Percentiles rank a stretch among this genome's conserved stretches.
These are phyloP conservation scores for Gymnarchus niloticus DNA, from an alignment of 2,113 vertebrate genomes.

Conservation along the genomic window DNA sequence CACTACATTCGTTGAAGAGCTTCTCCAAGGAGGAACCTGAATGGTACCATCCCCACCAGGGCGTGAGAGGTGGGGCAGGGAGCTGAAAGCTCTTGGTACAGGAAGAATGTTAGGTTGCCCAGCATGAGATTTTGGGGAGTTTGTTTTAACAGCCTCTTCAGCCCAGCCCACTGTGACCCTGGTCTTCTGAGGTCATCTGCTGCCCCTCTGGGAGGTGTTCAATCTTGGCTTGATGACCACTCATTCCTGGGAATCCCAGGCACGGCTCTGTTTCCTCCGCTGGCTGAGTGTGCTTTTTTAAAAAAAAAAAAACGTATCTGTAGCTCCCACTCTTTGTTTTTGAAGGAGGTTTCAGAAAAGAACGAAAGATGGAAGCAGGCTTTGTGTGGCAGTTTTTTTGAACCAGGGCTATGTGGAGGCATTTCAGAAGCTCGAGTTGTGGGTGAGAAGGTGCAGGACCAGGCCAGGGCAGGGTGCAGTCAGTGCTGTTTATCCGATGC, in stretches of 20 bases:
- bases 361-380: background rate
- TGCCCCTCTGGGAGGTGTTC: background rate
- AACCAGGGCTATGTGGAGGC: background rate
- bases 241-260: background rate
- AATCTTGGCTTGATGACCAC: background rate
- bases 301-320: background rate
- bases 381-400: background rate
- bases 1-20: background rate
- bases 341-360: background rate
- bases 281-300: background rate
- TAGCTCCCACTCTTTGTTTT: background rate
- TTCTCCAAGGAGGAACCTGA: background rate
- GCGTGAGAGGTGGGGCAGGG: background rate
- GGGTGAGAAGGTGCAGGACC: background rate
- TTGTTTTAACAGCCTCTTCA: background rate
- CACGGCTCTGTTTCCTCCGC: background rate
- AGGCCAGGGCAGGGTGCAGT: background rate
- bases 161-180: background rate
- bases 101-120: background rate
- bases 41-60: no score
- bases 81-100: background rate
- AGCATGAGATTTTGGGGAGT: background rate
- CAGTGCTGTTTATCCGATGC: background rate
- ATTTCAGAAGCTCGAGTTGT: background rate
- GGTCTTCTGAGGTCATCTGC: background rate